phyloP scores from a whole-genome alignment of 2,888 invertebrate genomes.

The Dorcus hopei region DNA sequence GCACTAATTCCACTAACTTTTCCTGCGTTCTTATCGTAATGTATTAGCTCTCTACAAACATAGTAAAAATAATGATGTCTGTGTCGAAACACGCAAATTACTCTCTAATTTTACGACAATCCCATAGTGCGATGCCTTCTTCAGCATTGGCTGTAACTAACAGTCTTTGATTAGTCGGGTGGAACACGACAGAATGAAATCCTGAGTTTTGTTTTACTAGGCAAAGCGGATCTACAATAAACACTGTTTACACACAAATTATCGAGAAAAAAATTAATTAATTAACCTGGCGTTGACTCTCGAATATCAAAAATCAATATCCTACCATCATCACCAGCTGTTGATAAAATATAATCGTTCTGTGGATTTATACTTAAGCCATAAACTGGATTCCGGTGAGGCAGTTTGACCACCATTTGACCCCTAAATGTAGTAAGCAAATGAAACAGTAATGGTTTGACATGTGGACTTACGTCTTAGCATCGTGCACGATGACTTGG shows the following conservation, averaged over 20 bases:
- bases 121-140: conserved; percentile 88
- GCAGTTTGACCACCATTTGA: conserved; percentile 67
- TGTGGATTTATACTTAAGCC: conserved; percentile 83
- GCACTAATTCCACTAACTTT: conserved; percentile 81
- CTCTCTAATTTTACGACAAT: conserved; percentile 79
- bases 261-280: neutral
- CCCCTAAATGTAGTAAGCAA: conserved; percentile 47
- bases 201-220: conserved; percentile 69
- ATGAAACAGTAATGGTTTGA: too few species aligned
- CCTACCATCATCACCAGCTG: conserved; percentile 90
- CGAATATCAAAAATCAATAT: conserved; percentile 83
- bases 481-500: conserved; percentile 87
- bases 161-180: conserved; percentile 77
- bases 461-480: conserved; percentile 62
- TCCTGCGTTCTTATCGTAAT: conserved; percentile 58
- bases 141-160: conserved; percentile 87
- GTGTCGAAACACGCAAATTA: conserved; percentile 49
- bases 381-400: conserved; percentile 87
- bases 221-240: conserved; percentile 57
- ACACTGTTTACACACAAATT: neutral
- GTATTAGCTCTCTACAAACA: conserved; percentile 61
- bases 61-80: neutral
- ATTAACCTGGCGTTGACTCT: conserved; percentile 48
- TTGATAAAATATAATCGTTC: conserved; percentile 79
- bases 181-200: conserved; percentile 95